Evolutionary conservation across 2,888 invertebrate genomes (phyloP), one percentile per base, ranked within the genome.

Genomic region (Cephus pulcher): DNA sequence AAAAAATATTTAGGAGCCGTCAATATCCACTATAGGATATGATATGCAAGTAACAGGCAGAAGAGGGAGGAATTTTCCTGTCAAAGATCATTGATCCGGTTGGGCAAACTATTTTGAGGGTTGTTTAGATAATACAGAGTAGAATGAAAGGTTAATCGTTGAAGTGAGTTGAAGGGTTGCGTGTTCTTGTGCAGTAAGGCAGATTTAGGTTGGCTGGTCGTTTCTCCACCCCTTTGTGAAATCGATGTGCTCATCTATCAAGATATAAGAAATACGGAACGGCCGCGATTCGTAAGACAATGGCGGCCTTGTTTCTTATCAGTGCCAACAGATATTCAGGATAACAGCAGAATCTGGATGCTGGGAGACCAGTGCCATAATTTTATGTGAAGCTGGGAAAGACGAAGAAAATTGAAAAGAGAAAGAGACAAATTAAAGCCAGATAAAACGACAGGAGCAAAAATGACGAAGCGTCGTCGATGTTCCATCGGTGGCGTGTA

Each of bases 201-300:
- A 85, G 83, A 88, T 88, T 87, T 87, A 86, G 88, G 88, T 87
- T 88, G 85, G 85, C 78, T 85, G 83, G 83, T 84, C 87, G 83
- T 85, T 87, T 83, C 80, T 82, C 78, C 78, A 81, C 78, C 80
- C 83, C 79, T 83, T 80, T 82, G 78, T 75, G 82, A 82, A 86
- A 86, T 87, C 88, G 84, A 88, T 87, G 83, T 80, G 78, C 82
- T 86, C 85, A 82, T 85, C 86, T 82, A 87, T 87, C 85, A 83
- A 83, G 83, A 87, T 84, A 82, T 80, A 82, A 77, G 81, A 81
- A 34, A 71, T 32, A 71, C 71, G 32, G 33, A 71, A 78, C 56
- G 23, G 56, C 23, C 56, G 23, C 23, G 23, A 56, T 56, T 56
- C 23, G 23, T 56, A 56, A 56, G 56, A 23, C 56, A 56, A 56